A percentile compares a stretch with the other conserved stretches of the same genome.
Conservation (phyloP, 1,140 invertebrate species). For the Pinna nobilis region DNA sequence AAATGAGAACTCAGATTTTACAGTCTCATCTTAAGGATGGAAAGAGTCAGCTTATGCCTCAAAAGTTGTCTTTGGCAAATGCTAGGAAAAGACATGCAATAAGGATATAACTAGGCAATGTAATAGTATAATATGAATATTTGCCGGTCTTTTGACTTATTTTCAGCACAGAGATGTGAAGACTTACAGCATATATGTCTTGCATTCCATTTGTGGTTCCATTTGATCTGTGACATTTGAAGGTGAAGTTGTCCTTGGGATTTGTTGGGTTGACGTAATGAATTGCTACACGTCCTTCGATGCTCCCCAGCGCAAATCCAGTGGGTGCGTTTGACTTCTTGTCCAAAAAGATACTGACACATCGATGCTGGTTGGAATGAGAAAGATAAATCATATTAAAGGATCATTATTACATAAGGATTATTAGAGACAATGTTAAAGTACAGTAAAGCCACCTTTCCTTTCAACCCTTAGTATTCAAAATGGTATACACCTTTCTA, state of each 20-base stretch:
- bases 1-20: too few species aligned
- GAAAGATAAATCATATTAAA: background rate
- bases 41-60: too few species aligned
- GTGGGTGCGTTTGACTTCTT: conserved; percentile 81
- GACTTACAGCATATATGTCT: conserved; percentile 85
- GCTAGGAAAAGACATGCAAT: too few species aligned
- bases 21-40: too few species aligned
- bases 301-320: conserved; percentile 91
- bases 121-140: background rate
- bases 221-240: conserved; percentile 98
- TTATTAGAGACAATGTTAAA: too few species aligned
- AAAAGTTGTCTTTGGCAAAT: too few species aligned
- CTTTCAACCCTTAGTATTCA: background rate
- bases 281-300: conserved; percentile 89
- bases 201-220: conserved; percentile 86
- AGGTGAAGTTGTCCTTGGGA: conserved; percentile 99
- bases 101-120: too few species aligned
- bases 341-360: conserved; percentile 95
- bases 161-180: background rate
- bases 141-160: background rate
- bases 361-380: conserved; percentile 77
- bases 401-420: too few species aligned
- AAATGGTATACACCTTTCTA: too few species aligned
- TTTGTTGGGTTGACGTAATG: conserved; percentile 95
- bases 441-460: too few species aligned